Percentiles rank a stretch among this genome's conserved stretches.
phyloP scores from a whole-genome alignment of 2,113 vertebrate genomes.

The Scartelaos histophorus region DNA sequence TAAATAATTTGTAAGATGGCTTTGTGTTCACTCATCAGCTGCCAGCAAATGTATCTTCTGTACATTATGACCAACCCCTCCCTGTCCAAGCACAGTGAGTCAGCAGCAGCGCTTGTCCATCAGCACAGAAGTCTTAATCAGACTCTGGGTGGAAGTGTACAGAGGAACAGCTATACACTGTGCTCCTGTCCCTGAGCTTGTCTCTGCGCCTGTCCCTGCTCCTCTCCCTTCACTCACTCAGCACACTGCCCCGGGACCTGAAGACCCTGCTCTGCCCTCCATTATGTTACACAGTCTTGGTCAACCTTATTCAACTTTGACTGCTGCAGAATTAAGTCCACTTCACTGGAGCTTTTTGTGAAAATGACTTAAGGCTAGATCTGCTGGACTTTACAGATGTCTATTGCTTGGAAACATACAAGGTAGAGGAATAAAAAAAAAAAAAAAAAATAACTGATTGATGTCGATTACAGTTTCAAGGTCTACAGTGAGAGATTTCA shows the following conservation, averaged over 20 bases:
- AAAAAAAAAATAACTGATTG: background rate
- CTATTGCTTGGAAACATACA: background rate
- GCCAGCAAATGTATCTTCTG: background rate
- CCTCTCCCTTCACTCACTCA: slow-evolving; percentile 22
- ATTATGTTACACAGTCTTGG: slow-evolving; percentile 63
- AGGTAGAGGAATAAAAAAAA: background rate
- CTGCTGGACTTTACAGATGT: slow-evolving; percentile 39
- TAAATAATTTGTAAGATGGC: background rate
- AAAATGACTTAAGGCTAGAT: slow-evolving; percentile 64
- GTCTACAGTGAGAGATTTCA: background rate
- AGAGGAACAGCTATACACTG: slow-evolving; percentile 20
- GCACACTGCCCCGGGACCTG: slow-evolving; percentile 41
- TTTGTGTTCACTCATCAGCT: background rate
- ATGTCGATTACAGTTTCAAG: background rate
- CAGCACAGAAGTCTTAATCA: slow-evolving; percentile 62
- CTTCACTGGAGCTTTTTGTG: slow-evolving; percentile 62
- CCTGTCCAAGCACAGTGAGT: slow-evolving; percentile 70
- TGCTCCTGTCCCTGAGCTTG: slow-evolving; percentile 12
- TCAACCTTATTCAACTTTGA: slow-evolving; percentile 59
- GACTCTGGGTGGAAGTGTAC: slow-evolving; percentile 27
- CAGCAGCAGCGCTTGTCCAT: slow-evolving; percentile 63
- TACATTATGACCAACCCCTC: slow-evolving; percentile 23
- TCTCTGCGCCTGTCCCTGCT: slow-evolving; percentile 26
- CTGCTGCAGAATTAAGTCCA: slow-evolving; percentile 67
- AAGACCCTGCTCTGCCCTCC: slow-evolving; percentile 66